Conservation (phyloP, 1,140 invertebrate genomes). For the Ceratitis capitata region DNA sequence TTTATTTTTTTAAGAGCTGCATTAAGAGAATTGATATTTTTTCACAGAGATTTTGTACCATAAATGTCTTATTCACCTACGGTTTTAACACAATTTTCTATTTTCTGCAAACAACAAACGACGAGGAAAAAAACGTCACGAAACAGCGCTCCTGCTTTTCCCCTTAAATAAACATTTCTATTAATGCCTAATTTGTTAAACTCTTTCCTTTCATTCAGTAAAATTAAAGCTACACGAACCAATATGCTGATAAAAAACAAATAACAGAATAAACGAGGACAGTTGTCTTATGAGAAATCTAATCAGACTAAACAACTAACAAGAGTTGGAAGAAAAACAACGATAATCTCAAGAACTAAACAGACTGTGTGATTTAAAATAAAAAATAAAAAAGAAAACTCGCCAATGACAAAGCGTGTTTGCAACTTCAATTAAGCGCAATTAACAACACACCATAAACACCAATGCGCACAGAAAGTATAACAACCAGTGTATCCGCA, state of each 20-base stretch:
- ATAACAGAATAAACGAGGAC: constrained; percentile 22
- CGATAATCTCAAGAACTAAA: not conserved
- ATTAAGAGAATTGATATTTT: not conserved
- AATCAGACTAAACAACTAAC: constrained; percentile 7
- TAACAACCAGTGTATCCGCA: not conserved
- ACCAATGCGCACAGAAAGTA: not conserved
- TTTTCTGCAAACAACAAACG: not conserved
- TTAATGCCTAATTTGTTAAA: not conserved
- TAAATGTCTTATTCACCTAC: no score
- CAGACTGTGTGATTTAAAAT: constrained; percentile 24
- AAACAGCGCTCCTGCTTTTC: not conserved
- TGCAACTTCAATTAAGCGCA: constrained; percentile 24
- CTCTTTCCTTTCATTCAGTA: not conserved
- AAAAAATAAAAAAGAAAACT: no score
- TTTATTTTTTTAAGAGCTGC: not conserved
- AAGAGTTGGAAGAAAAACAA: not conserved
- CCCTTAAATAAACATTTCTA: not conserved
- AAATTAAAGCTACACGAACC: not conserved
- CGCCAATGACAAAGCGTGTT: constrained; percentile 33
- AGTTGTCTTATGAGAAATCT: not conserved
- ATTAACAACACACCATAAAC: constrained; percentile 2
- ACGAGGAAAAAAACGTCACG: not conserved
- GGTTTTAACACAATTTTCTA: no score
- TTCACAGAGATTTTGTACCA: not conserved
- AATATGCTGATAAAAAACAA: not conserved